Conservation (phyloP, 2,888 invertebrate species). For the Tanytarsus gracilentus region DNA sequence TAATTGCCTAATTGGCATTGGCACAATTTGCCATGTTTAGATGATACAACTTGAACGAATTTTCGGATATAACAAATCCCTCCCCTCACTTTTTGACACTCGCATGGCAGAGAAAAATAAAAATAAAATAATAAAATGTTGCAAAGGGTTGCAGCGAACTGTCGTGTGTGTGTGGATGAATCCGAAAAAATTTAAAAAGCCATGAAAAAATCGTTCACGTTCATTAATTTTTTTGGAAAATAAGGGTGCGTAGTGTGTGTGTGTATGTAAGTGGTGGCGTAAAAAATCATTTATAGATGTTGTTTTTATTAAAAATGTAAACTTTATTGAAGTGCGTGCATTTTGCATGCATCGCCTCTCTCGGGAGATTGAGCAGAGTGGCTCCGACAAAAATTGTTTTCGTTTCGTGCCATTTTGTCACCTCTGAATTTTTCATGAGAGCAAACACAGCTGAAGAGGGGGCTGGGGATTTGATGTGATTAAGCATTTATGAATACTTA, state of each 20-base stretch:
- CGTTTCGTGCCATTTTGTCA: conserved; percentile 11
- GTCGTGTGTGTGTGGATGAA: background rate
- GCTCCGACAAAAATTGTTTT: background rate
- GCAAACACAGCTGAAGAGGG: background rate
- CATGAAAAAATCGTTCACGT: background rate
- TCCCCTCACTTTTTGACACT: conserved; percentile 1
- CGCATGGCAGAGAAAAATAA: no score
- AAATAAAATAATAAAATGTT: background rate
- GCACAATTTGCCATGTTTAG: background rate
- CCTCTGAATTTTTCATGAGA: background rate
- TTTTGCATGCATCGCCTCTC: background rate
- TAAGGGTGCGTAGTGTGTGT: no score
- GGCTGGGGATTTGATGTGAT: no score
- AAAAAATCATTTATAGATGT: conserved; percentile 8
- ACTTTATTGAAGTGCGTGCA: background rate
- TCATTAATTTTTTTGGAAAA: no score
- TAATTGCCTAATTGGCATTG: conserved; percentile 19
- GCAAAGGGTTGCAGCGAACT: background rate
- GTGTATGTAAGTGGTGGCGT: no score
- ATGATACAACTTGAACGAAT: background rate
- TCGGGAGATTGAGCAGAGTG: background rate
- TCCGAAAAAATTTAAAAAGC: conserved; percentile 2
- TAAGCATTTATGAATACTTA: conserved; percentile 11
- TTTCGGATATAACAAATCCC: background rate
- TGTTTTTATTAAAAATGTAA: conserved; percentile 1